Conservation (phyloP, 2,113 vertebrate genomes). For the Scomber japonicus region DNA sequence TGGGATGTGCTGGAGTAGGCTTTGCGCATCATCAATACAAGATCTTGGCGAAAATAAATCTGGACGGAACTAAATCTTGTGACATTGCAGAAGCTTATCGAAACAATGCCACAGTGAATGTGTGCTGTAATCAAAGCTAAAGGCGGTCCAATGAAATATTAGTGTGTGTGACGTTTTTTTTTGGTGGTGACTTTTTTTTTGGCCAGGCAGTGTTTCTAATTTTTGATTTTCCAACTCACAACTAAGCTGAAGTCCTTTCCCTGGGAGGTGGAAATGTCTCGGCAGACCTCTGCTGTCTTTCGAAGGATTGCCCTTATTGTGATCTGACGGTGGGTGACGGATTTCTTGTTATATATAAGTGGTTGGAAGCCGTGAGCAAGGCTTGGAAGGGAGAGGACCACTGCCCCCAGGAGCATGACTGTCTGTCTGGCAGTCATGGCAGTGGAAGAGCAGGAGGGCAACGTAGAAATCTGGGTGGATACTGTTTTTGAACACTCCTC, state of each 20-base stretch:
- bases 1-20: too few relatives aligned
- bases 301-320: constrained; percentile 63
- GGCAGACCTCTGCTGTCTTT: constrained; percentile 76
- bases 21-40: too few relatives aligned
- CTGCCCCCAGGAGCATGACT: neutral
- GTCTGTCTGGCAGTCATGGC: constrained; percentile 21
- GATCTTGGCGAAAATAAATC: too few relatives aligned
- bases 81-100: too few relatives aligned
- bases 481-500: neutral
- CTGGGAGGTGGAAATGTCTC: constrained; percentile 51
- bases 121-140: too few relatives aligned
- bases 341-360: constrained; percentile 12
- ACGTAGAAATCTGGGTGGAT: neutral
- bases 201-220: too few relatives aligned
- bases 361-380: constrained; percentile 56
- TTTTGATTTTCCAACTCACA: constrained; percentile 54
- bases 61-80: too few relatives aligned
- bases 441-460: rapidly evolving
- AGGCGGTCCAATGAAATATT: too few relatives aligned
- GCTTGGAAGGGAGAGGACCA: constrained; percentile 26
- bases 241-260: constrained; percentile 66
- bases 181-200: too few relatives aligned
- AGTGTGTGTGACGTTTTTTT: too few relatives aligned
- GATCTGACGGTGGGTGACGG: constrained; percentile 68
- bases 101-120: too few relatives aligned